These are phyloP conservation scores for Zaprionus capensis DNA, from an alignment of 1,140 invertebrate species.

Conservation along the genomic window DNA sequence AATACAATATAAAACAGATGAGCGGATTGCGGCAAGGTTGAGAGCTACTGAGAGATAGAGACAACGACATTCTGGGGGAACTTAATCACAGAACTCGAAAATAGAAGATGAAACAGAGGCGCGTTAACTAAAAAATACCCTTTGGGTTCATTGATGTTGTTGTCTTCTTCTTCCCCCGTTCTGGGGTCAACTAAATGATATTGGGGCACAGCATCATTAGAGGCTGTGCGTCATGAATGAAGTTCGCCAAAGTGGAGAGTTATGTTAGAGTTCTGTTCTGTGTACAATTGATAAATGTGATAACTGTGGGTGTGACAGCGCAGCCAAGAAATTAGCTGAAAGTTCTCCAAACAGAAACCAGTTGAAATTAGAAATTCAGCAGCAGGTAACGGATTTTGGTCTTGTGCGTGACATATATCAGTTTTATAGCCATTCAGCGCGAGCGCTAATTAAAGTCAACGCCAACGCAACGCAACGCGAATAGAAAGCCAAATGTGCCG, in stretches of 20 bases:
- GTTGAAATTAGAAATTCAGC: slow-evolving; percentile 61
- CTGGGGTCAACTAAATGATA: slow-evolving; percentile 45
- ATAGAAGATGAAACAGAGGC: slow-evolving; percentile 69
- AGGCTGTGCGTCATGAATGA: slow-evolving; percentile 37
- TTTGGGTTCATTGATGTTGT: slow-evolving; percentile 22
- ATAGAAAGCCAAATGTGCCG: slow-evolving; percentile 61
- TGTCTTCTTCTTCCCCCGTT: not conserved
- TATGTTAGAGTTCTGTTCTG: not conserved
- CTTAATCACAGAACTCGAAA: slow-evolving; percentile 69
- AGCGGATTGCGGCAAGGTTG: slow-evolving; percentile 8
- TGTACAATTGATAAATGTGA: slow-evolving; percentile 11
- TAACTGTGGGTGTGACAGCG: slow-evolving; percentile 55
- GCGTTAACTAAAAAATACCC: slow-evolving; percentile 39
- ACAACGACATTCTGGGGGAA: slow-evolving; percentile 50
- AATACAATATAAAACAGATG: slow-evolving; percentile 65
- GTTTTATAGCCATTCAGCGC: slow-evolving; percentile 63
- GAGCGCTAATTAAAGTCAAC: slow-evolving; percentile 68
- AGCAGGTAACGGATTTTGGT: slow-evolving; percentile 36
- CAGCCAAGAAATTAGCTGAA: slow-evolving; percentile 36
- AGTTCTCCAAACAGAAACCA: slow-evolving; percentile 37
- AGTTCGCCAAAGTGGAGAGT: slow-evolving; percentile 9
- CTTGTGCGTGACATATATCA: slow-evolving; percentile 72
- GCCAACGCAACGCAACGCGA: slow-evolving; percentile 47
- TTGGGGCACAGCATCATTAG: slow-evolving; percentile 19
- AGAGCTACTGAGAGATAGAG: slow-evolving; percentile 10